These are phyloP conservation scores for Hycleus cichorii DNA, from an alignment of 1,140 invertebrate genomes.

Conservation along the genomic window DNA sequence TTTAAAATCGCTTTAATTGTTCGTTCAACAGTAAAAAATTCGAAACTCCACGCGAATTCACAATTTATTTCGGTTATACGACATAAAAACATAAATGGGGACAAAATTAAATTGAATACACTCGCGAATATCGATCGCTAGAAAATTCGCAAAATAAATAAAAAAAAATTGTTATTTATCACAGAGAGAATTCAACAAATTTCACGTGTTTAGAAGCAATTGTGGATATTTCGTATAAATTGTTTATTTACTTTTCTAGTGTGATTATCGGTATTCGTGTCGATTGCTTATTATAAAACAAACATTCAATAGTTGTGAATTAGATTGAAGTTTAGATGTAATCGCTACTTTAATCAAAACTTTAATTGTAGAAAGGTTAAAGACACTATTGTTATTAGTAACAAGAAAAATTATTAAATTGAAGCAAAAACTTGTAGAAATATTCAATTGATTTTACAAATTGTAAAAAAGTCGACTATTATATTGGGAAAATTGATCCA, in stretches of 20 bases:
- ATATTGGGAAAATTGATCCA: too few relatives aligned
- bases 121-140: too few relatives aligned
- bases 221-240: not conserved
- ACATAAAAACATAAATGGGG: not conserved
- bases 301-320: not conserved
- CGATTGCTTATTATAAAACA: not conserved
- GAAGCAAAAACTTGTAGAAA: too few relatives aligned
- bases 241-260: too few relatives aligned
- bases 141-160: not conserved
- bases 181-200: too few relatives aligned
- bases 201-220: slow-evolving; percentile 4
- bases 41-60: not conserved
- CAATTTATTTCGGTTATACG: not conserved
- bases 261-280: not conserved
- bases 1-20: not conserved
- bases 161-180: not conserved
- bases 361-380: too few relatives aligned
- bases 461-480: too few relatives aligned
- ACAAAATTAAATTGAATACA: slow-evolving; percentile 6
- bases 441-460: too few relatives aligned
- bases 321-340: slow-evolving; percentile 2
- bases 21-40: too few relatives aligned
- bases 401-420: too few relatives aligned
- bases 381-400: too few relatives aligned
- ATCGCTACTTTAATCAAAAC: slow-evolving; percentile 3